Base-by-base conservation (phyloP, 92 coral and sea anemone species). In the Epizoanthus stellaris region DNA sequence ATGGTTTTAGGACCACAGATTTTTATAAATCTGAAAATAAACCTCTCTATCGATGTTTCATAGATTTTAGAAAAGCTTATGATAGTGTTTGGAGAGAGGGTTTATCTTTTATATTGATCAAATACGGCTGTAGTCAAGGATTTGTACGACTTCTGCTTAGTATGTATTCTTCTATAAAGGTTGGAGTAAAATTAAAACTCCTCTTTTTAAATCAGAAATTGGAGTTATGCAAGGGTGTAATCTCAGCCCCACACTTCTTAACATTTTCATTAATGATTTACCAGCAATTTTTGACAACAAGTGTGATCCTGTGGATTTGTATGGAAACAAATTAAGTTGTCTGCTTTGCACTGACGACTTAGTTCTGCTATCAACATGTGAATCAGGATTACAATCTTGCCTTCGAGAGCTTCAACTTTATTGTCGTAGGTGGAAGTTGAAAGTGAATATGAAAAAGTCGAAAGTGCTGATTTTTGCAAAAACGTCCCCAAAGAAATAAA, bases 31-130 rank as follows among this genome's bases (percentile, higher is more conserved):
- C 73, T 19, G 19, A 76, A 6, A 69, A 67, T 61, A 87, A 87
- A 80, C 90, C 90, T 14, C 25, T 87, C 34, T 86, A 64, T 40
- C 47, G 80, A 42, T 86, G 89, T 65, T 86, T 86, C 43, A 56
- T 86, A 60, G 89, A 86, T 66, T 85, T 85, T 39, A 85, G 63
- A 77, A 85, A 85, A 56, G 84, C 88, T 13, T 85, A 85, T 23
- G 88, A 75, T 23, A 74, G 81, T 75, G 76, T 85, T 6, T 85
- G 88, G 88, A 85, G 88, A 67, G 82, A 23, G 25, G 25, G 25
- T 23, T 23, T 85, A 14, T 85, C 76, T 63, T 76, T 23, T 23
- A 75, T 75, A 23, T 23, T 23, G 25, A 23, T 23, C 25, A 23
- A 23, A 23, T 23, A 23, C 25, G 25, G 25, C 25, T 76, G 77